Conservation (phyloP, 1,140 invertebrate species). For the Penaeus chinensis region DNA sequence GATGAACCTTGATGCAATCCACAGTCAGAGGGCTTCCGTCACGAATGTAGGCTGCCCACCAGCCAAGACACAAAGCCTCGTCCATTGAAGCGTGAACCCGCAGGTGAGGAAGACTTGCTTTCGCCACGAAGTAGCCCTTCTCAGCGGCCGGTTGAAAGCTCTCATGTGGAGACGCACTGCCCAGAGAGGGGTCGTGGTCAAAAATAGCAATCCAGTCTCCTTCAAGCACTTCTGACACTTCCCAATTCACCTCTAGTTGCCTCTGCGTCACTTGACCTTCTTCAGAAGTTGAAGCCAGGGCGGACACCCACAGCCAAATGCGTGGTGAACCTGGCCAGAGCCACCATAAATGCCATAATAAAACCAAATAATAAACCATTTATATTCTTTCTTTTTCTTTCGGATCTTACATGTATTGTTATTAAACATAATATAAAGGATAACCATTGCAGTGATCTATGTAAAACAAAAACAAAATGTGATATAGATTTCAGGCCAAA, state of each 20-base stretch:
- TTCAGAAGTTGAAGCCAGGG: constrained; percentile 7
- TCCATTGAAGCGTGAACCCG: constrained; percentile 61
- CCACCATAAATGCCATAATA: not conserved
- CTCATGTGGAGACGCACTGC: constrained; percentile 31
- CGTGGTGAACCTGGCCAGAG: not conserved
- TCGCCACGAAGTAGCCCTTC: constrained; percentile 56
- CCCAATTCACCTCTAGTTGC: constrained; percentile 61
- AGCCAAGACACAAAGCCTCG: constrained; percentile 66
- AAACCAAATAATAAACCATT: too few relatives aligned
- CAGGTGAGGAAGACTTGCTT: constrained; percentile 57
- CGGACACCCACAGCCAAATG: constrained; percentile 24
- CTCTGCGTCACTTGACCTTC: not conserved
- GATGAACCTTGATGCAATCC: constrained; percentile 75
- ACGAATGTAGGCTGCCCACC: constrained; percentile 72
- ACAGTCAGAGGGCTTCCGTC: constrained; percentile 69
- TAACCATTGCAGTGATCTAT: too few relatives aligned
- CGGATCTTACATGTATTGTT: too few relatives aligned
- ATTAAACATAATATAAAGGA: too few relatives aligned
- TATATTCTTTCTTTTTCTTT: too few relatives aligned
- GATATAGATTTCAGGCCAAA: too few relatives aligned
- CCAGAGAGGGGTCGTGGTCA: constrained; percentile 42
- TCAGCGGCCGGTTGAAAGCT: not conserved
- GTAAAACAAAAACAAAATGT: too few relatives aligned
- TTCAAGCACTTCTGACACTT: constrained; percentile 16
- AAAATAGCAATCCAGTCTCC: constrained; percentile 63